A percentile compares a stretch with the other conserved stretches of the same genome.
Conservation (phyloP, 2,888 invertebrate species). For the Tinea pellionella region DNA sequence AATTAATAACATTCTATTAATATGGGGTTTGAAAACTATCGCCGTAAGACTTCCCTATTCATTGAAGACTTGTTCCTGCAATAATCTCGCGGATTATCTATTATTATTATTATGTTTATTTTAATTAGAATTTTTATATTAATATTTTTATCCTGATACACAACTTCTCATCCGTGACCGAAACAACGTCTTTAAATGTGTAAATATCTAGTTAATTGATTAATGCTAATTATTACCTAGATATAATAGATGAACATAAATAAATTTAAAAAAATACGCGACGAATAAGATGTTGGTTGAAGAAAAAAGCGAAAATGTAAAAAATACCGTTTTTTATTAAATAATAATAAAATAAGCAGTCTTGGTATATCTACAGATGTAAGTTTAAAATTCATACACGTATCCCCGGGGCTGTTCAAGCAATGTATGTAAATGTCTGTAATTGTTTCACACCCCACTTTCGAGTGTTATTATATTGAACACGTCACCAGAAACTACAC, state of each 20-base stretch:
- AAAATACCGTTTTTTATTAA: no score
- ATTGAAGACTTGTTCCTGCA: conserved; percentile 36
- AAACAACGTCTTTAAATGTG: no score
- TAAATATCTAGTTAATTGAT: no score
- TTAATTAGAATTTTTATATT: neutral
- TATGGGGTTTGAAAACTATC: conserved; percentile 41
- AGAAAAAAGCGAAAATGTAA: no score
- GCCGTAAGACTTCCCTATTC: conserved; percentile 21
- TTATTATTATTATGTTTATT: conserved; percentile 8
- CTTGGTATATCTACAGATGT: neutral
- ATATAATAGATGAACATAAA: no score
- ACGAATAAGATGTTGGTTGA: no score
- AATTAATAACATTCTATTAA: conserved; percentile 47
- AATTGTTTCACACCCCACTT: conserved; percentile 23
- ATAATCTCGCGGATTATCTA: conserved; percentile 39
- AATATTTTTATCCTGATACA: neutral
- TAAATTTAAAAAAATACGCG: no score
- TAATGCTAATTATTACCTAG: no score
- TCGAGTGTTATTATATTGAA: neutral
- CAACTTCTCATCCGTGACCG: no score
- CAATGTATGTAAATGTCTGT: conserved; percentile 25
- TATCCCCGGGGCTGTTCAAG: conserved; percentile 18
- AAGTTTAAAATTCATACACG: conserved; percentile 6
- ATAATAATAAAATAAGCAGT: no score
- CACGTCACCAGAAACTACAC: conserved; percentile 1